Evolutionary conservation across 2,888 invertebrate species (phyloP), one percentile per base, ranked within the genome.

Genomic region (Chouioia cunea): DNA sequence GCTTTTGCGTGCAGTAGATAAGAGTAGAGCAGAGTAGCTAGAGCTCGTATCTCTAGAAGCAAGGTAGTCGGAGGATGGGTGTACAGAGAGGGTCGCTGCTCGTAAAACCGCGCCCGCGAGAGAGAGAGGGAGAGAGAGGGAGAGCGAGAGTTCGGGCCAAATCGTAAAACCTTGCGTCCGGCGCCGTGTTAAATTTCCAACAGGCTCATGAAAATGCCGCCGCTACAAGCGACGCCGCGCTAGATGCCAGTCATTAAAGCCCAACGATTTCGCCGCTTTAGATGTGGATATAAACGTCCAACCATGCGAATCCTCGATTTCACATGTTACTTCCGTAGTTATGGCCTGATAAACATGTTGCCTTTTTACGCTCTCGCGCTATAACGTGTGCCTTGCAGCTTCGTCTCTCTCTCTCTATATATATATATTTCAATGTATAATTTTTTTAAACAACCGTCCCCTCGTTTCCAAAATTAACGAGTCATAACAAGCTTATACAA

Each of bases 131-230:
- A 44, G 20, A 57, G 14, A 57, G 20, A 54, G 15, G 14, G 15
- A 16, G 47, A 47, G 62, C 56, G 70, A 46, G 56, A 79, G 82
- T 10, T 18, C 16, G 43, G n/a, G 10, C 22, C 36, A 36, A 36
- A 36, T 36, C 36, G 36, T 36, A 36, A 36, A 36, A 12, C 36
- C 12, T 36, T 6, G 36, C 36, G 73, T 70, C 52, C 71, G 71
- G 74, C n/a, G 43, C 68, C 73, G 72, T 77, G 77, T 78, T 80
- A 80, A 81, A 81, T 79, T 80, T 80, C 75, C 77, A 79, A 78
- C 78, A 76, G 70, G 78, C 77, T 78, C 79, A 65, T 79, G 78
- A 81, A 80, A 78, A n/a, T n/a, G 75, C 69, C 62, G 72, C 66
- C 58, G 62, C 36, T 36, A 36, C 36, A 36, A 36, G 36, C 36